These are phyloP conservation scores for Scaptomyza reducta DNA, from an alignment of 2,888 invertebrate species.

Conservation along the genomic window DNA sequence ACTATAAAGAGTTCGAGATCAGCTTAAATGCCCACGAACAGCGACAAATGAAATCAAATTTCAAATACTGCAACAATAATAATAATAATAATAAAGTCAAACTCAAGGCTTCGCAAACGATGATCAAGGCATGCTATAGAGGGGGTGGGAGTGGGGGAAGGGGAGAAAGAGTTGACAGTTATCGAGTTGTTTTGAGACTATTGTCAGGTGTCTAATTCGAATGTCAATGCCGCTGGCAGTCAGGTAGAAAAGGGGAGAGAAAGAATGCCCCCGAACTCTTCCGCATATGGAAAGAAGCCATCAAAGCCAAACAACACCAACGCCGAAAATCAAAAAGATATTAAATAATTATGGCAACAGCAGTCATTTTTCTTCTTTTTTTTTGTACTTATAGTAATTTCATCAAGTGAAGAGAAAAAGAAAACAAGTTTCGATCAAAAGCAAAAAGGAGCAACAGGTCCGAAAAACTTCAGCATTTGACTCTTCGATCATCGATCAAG, in stretches of 20 bases:
- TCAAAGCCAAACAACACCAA: slow-evolving; percentile 32
- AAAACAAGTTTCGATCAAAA: slow-evolving; percentile 56
- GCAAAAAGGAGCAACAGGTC: slow-evolving; percentile 21
- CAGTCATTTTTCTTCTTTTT: slow-evolving; percentile 17
- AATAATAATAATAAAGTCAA: slow-evolving; percentile 28
- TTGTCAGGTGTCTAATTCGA: slow-evolving; percentile 79
- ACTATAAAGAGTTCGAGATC: slow-evolving; percentile 33
- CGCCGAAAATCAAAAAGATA: slow-evolving; percentile 41
- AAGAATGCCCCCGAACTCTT: slow-evolving; percentile 44
- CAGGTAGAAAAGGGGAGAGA: background rate
- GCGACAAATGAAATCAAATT: slow-evolving; percentile 65
- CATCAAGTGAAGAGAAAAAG: slow-evolving; percentile 41
- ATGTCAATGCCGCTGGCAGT: slow-evolving; percentile 70
- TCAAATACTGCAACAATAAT: slow-evolving; percentile 56
- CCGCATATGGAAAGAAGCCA: slow-evolving; percentile 40
- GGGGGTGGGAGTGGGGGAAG: background rate
- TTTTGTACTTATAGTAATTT: slow-evolving; percentile 37
- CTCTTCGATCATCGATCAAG: slow-evolving; percentile 67
- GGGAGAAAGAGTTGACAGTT: slow-evolving; percentile 30
- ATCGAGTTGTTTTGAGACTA: slow-evolving; percentile 35
- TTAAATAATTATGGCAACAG: slow-evolving; percentile 69
- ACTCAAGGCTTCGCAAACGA: slow-evolving; percentile 55
- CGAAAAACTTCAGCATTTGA: slow-evolving; percentile 26
- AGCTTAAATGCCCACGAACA: slow-evolving; percentile 67
- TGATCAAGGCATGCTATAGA: background rate